Conservation (phyloP, 2,797 vertebrate genomes). For the Brotula barbata region DNA sequence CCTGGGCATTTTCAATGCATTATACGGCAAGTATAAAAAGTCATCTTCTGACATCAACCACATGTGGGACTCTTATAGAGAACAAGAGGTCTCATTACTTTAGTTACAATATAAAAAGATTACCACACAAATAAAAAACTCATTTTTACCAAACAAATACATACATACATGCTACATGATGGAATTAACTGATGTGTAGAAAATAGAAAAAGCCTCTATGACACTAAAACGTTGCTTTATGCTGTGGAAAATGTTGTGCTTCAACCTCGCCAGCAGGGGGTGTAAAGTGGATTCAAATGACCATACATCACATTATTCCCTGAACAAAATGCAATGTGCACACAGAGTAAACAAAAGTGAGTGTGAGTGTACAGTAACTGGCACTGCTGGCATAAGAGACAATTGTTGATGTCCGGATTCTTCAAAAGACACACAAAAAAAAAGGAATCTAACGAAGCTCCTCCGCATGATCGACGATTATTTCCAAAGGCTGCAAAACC, state of each 20-base stretch:
- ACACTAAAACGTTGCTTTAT: not conserved
- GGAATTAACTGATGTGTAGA: constrained; percentile 44
- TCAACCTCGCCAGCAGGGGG: constrained; percentile 59
- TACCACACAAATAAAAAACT: constrained; percentile 43
- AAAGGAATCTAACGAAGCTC: constrained; percentile 37
- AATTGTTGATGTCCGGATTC: constrained; percentile 39
- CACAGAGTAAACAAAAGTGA: constrained; percentile 44
- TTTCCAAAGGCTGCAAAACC: constrained; percentile 44
- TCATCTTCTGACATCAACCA: constrained; percentile 35
- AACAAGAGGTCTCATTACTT: constrained; percentile 38
- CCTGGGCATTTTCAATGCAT: constrained; percentile 46
- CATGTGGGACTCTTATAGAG: constrained; percentile 47
- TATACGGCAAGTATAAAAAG: constrained; percentile 46
- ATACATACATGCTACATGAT: constrained; percentile 61
- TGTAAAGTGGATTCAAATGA: constrained; percentile 21
- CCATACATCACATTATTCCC: constrained; percentile 40
- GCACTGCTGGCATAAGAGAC: constrained; percentile 64
- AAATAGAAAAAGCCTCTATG: constrained; percentile 9
- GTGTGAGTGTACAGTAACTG: constrained; percentile 54
- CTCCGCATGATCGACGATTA: constrained; percentile 26
- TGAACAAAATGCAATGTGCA: constrained; percentile 53
- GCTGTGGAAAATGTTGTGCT: constrained; percentile 62
- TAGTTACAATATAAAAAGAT: constrained; percentile 57
- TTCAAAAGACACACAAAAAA: constrained; percentile 47
- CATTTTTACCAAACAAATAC: constrained; percentile 55